Evolutionary conservation across 2,797 vertebrate genomes (phyloP).

Genomic region (Cheirogaleus major): DNA sequence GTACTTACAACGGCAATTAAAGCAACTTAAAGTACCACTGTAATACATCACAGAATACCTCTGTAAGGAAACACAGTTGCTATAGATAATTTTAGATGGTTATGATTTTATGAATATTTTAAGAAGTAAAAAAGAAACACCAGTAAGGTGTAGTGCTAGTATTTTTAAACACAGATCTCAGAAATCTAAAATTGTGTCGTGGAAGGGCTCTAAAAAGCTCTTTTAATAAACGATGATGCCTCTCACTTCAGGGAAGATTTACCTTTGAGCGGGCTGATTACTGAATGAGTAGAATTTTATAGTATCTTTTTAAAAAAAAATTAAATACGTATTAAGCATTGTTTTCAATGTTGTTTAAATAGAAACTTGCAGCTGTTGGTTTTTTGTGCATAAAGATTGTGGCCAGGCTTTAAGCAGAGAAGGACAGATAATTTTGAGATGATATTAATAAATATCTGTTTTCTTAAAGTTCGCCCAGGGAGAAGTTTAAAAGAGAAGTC

Average conservation of each 20-base stretch:
- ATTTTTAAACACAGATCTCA: constrained; percentile 55
- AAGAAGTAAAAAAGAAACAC: constrained; percentile 50
- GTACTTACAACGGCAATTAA: constrained; percentile 62
- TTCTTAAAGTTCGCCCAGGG: constrained; percentile 70
- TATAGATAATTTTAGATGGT: constrained; percentile 64
- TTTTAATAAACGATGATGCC: neutral
- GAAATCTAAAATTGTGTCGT: constrained; percentile 1
- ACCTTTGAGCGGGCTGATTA: rapidly evolving
- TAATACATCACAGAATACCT: constrained; percentile 61
- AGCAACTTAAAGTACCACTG: constrained; percentile 54
- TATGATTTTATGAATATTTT: constrained; percentile 73
- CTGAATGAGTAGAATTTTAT: rapidly evolving
- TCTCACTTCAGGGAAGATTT: neutral
- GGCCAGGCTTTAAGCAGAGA: neutral
- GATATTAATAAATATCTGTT: constrained; percentile 60
- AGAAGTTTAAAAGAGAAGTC: constrained; percentile 74
- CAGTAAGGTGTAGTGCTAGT: constrained; percentile 9
- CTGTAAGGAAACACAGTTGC: constrained; percentile 63
- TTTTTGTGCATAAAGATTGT: neutral
- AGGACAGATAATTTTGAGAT: constrained; percentile 25
- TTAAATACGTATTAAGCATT: neutral
- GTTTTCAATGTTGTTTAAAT: constrained; percentile 13
- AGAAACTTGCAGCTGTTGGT: neutral
- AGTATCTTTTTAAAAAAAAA: neutral
- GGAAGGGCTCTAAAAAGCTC: constrained; percentile 20